Base-by-base conservation (phyloP, 2,113 vertebrate genomes). In the Proteles cristata region DNA sequence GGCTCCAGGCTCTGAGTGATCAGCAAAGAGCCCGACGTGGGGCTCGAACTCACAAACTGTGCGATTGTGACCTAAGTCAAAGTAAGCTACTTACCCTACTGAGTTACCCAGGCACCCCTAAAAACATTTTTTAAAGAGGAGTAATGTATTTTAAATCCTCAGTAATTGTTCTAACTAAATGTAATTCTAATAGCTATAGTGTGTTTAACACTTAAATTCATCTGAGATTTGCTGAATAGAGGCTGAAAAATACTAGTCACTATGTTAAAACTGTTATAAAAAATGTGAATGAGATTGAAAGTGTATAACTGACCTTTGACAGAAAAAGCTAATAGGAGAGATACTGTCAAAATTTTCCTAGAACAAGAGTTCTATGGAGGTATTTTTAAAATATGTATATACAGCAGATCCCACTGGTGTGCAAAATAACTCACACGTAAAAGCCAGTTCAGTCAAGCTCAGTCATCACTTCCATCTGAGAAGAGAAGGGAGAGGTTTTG, bases 381-480 rank as follows among this genome's bases (percentile, higher is more conserved):
- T 31, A 43, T 71, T 61, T 92, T 50, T 39, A 39, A 3, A 39
- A 48, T 48, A 48, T 48, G 3, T 48, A 50, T 66, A 65, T 48
- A 28, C 2, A 53, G 43, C 2, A 85, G 45, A 76, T 45, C 45
- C 10, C 2, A 66, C 9, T 16, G 19, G 1, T 14, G 1, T 11
- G 16, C 21, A 92, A 89, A 65, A 23, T 9, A 45, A 77, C 74
- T 26, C 26, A 31, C 23, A 95, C 4, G 80, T 83, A 55, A 95
- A 90, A 85, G 43, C 71, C 88, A 87, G 5, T 6, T 96, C 77
- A 53, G 68, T 81, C 53, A 96, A 95, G 14, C 48, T 88, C 89
- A 93, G 66, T 12, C 92, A 45, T 6, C 7, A 94, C 68, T 96
- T 35, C 80, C 74, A n/a, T 82, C 73, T 61, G 39, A 1, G 66